These are phyloP conservation scores for Zaprionus gabonicus DNA, from an alignment of 1,140 invertebrate species.

Conservation along the genomic window DNA sequence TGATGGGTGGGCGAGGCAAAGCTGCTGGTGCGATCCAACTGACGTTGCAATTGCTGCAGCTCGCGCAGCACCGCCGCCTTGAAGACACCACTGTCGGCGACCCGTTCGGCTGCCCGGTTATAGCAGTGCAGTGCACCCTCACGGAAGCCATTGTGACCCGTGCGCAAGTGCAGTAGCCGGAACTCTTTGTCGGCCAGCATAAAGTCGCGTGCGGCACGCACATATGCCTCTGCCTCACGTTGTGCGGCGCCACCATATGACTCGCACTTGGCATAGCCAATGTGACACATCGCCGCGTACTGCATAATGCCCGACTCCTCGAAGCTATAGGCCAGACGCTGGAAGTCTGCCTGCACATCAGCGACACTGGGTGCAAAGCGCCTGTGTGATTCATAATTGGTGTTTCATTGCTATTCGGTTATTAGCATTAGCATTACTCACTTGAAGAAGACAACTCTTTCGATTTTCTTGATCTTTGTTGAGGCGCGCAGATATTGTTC, in stretches of 20 bases:
- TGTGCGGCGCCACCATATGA: slow-evolving; percentile 60
- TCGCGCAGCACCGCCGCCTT: slow-evolving; percentile 81
- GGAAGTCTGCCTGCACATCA: slow-evolving; percentile 78
- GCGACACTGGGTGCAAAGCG: slow-evolving; percentile 78
- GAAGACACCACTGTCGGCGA: slow-evolving; percentile 67
- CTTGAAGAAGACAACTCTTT: slow-evolving; percentile 82
- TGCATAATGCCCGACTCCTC: slow-evolving; percentile 76
- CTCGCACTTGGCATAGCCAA: slow-evolving; percentile 80
- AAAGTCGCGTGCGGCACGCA: slow-evolving; percentile 73
- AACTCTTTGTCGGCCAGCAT: slow-evolving; percentile 59
- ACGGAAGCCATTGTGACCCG: slow-evolving; percentile 53
- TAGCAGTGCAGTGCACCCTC: slow-evolving; percentile 79
- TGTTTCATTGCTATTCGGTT: not conserved
- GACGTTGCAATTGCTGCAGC: slow-evolving; percentile 58
- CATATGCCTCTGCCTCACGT: slow-evolving; percentile 70
- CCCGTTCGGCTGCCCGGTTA: slow-evolving; percentile 65
- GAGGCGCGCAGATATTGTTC: slow-evolving; percentile 78
- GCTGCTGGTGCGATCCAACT: slow-evolving; percentile 73
- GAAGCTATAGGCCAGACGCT: slow-evolving; percentile 73
- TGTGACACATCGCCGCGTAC: slow-evolving; percentile 82
- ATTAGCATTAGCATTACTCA: slow-evolving; percentile 49
- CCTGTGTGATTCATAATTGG: slow-evolving; percentile 33
- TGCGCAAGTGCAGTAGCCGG: slow-evolving; percentile 54
- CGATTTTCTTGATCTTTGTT: slow-evolving; percentile 80
- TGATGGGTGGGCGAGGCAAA: slow-evolving; percentile 80